Evolutionary conservation across 2,797 vertebrate genomes (phyloP), one percentile per base, ranked within the genome.

Genomic region (Poecilia velifera): DNA sequence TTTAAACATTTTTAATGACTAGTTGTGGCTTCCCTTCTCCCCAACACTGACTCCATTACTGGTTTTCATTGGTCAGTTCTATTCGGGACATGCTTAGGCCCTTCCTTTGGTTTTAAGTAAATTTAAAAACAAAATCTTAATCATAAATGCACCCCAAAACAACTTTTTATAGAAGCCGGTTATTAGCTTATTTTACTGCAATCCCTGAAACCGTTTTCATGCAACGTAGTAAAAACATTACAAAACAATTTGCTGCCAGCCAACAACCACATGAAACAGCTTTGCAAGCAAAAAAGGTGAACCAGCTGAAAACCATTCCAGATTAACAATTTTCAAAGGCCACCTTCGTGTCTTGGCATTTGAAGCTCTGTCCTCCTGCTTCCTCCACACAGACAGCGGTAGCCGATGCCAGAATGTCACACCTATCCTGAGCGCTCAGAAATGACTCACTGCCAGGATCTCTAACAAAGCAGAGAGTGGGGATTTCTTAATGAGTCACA

Each of bases 401-500:
- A 73, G 68, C 43, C 82, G 2, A 59, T 64, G 79, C 57, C 74
- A 79, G 84, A 86, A 89, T 77, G 84, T 91, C 79, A 55, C 86
- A 89, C 86, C 83, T 87, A 55, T 78, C 68, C 80, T 73, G 59
- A 71, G 68, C 74, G 77, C 87, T 77, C 49, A 49, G 59, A 22
- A 57, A 64, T 86, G 87, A 92, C 55, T 92, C 90, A 87, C 75
- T 45, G 73, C 47, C 43, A 73, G 82, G 62, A 57, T 73, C 64
- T 84, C 45, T 16, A 13, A 80, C 74, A 22, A 81, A 81, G 75
- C 22, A 41, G 20, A 77, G 79, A 80, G 77, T 59, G 80, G 86
- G 80, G 77, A 82, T 84, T 80, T 92, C 79, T 88, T 55, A 71
- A 85, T 85, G 78, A 88, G 57, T 93, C 91, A 91, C 28, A 3